Conservation (phyloP, 2,888 invertebrate species). For the Marronus borbonicus region DNA sequence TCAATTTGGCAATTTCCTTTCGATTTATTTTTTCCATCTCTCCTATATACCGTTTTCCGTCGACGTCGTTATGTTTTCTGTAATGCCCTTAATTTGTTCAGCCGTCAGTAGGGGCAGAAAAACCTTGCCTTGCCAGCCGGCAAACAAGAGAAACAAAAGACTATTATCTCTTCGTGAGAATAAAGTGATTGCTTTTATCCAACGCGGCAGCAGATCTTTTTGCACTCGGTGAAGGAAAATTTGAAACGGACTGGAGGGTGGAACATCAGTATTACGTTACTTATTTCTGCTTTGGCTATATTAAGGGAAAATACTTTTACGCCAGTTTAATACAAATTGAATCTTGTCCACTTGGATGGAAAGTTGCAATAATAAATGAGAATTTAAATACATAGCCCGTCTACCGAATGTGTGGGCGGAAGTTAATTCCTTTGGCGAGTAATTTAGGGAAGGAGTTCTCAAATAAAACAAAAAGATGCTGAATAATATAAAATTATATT, state of each 20-base stretch:
- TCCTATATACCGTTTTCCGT: slow-evolving; percentile 27
- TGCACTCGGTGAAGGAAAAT: not conserved
- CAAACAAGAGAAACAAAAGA: slow-evolving; percentile 41
- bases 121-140: slow-evolving; percentile 30
- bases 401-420: no score
- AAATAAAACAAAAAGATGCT: no score
- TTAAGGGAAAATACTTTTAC: no score
- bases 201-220: slow-evolving; percentile 34
- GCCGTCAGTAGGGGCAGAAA: slow-evolving; percentile 38
- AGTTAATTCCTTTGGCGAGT: no score
- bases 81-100: slow-evolving; percentile 49
- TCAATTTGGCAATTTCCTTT: slow-evolving; percentile 39
- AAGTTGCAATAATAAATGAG: no score
- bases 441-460: no score
- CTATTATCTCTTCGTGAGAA: slow-evolving; percentile 47
- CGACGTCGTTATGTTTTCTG: slow-evolving; percentile 44
- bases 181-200: slow-evolving; percentile 48
- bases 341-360: no score
- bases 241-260: no score
- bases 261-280: slow-evolving; percentile 10
- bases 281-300: not conserved
- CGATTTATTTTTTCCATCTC: slow-evolving; percentile 46
- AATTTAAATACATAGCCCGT: no score
- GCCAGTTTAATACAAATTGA: not conserved
- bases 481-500: no score